Percentiles rank a stretch among this genome's conserved stretches.
These are phyloP conservation scores for Anthonomus grandis DNA, from an alignment of 1,140 invertebrate species.

Conservation along the genomic window DNA sequence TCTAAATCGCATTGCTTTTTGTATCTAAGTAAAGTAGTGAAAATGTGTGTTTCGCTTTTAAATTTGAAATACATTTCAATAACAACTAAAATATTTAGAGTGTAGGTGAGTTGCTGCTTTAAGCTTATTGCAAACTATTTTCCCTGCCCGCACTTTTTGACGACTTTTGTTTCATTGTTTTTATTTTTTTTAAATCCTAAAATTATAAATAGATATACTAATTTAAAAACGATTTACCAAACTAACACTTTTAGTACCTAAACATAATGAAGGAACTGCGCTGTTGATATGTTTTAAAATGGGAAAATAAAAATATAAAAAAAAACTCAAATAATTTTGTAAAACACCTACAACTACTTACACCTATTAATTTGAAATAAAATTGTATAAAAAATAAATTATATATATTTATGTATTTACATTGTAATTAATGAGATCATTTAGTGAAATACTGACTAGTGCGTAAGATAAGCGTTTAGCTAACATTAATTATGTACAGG, in stretches of 20 bases:
- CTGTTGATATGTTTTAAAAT: conserved; percentile 13
- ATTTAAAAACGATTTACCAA: not conserved
- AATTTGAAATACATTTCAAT: too few species aligned
- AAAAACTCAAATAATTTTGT: not conserved
- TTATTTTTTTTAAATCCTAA: not conserved
- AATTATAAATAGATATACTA: not conserved
- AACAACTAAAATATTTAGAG: too few species aligned
- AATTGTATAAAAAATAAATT: not conserved
- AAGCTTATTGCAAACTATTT: conserved; percentile 49
- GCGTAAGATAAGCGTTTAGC: too few species aligned
- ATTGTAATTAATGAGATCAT: not conserved
- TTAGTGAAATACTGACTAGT: too few species aligned
- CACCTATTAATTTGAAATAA: not conserved
- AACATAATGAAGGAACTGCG: conserved; percentile 12
- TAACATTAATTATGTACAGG: too few species aligned
- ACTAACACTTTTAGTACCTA: conserved; percentile 3
- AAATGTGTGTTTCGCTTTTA: too few species aligned
- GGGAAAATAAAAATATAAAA: not conserved
- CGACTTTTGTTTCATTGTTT: conserved; percentile 10
- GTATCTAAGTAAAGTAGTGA: too few species aligned
- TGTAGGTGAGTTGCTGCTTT: conserved; percentile 44
- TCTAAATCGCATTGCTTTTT: too few species aligned
- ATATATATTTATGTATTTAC: not conserved
- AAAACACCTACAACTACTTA: not conserved
- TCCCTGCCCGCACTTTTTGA: conserved; percentile 44